Percentiles rank a stretch among this genome's conserved stretches.
Conservation (phyloP, 2,797 vertebrate species). For the Pelodytes ibericus region DNA sequence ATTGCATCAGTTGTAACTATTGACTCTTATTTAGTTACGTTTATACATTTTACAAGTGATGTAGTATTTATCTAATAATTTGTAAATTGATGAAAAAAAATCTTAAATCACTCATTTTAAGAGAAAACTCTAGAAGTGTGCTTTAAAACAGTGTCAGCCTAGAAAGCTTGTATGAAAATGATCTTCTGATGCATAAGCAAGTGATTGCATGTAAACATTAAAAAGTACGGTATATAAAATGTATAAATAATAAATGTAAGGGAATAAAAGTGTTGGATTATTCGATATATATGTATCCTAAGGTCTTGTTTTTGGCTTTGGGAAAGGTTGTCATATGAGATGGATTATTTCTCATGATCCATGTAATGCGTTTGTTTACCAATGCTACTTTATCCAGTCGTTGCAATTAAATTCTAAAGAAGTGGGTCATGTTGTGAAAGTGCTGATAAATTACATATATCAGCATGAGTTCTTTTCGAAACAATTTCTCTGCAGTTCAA, state of each 20-base stretch:
- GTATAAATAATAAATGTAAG: conserved; percentile 36
- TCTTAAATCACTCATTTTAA: too few relatives aligned
- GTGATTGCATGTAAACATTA: too few relatives aligned
- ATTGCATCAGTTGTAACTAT: too few relatives aligned
- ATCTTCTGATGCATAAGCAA: too few relatives aligned
- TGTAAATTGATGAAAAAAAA: too few relatives aligned
- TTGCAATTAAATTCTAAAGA: conserved; percentile 55
- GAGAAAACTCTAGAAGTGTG: too few relatives aligned
- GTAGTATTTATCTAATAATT: too few relatives aligned
- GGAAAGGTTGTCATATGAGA: conserved; percentile 34
- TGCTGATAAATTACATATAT: conserved; percentile 53
- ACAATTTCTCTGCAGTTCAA: conserved; percentile 3
- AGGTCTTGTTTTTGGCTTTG: conserved; percentile 40
- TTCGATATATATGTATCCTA: background rate
- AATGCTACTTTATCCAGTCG: conserved; percentile 31
- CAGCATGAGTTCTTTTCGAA: conserved; percentile 26
- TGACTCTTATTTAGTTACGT: too few relatives aligned
- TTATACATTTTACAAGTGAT: too few relatives aligned
- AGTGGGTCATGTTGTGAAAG: conserved; percentile 51
- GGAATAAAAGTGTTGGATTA: conserved; percentile 32
- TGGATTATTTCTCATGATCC: conserved; percentile 33
- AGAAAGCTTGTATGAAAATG: too few relatives aligned
- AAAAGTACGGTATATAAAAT: conserved; percentile 40
- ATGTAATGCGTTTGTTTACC: conserved; percentile 40
- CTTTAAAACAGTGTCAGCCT: too few relatives aligned